These are phyloP conservation scores for Drosophila nikananu DNA, from an alignment of 1,140 invertebrate species.

Conservation along the genomic window DNA sequence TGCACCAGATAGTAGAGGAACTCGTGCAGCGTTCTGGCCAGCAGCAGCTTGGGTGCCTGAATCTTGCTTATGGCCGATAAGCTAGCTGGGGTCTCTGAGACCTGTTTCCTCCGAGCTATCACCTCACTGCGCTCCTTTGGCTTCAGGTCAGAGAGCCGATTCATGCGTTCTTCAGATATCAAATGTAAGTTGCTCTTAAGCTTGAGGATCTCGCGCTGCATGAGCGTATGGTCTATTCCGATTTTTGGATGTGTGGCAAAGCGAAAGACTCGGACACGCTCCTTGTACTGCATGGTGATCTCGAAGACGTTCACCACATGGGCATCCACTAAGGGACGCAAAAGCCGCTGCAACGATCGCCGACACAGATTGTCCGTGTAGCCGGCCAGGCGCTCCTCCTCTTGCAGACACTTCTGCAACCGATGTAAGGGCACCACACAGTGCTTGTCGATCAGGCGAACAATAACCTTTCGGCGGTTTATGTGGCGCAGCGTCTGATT, in stretches of 20 bases:
- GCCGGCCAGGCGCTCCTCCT: slow-evolving; percentile 43
- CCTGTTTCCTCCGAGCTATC: slow-evolving; percentile 18
- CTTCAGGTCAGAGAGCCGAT: not conserved
- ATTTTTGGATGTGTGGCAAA: slow-evolving; percentile 77
- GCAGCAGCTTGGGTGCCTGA: slow-evolving; percentile 88
- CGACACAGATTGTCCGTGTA: slow-evolving; percentile 61
- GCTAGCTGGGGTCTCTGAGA: not conserved
- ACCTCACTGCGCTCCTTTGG: slow-evolving; percentile 26
- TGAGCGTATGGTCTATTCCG: slow-evolving; percentile 47
- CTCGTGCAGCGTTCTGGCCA: slow-evolving; percentile 89
- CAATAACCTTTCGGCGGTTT: slow-evolving; percentile 49
- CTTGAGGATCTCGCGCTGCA: slow-evolving; percentile 64
- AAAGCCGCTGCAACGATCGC: slow-evolving; percentile 66
- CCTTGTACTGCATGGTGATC: slow-evolving; percentile 52
- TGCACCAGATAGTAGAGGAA: slow-evolving; percentile 90
- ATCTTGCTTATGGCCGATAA: slow-evolving; percentile 14
- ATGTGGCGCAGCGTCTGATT: slow-evolving; percentile 47
- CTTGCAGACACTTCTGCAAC: slow-evolving; percentile 35
- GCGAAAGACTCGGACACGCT: slow-evolving; percentile 59
- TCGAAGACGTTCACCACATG: slow-evolving; percentile 64
- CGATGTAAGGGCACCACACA: slow-evolving; percentile 43
- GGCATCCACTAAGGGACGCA: slow-evolving; percentile 46
- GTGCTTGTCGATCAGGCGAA: slow-evolving; percentile 57
- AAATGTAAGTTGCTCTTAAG: slow-evolving; percentile 71
- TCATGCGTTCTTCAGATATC: slow-evolving; percentile 49